Conservation (phyloP, 2,888 invertebrate genomes). For the Melanophora roralis region DNA sequence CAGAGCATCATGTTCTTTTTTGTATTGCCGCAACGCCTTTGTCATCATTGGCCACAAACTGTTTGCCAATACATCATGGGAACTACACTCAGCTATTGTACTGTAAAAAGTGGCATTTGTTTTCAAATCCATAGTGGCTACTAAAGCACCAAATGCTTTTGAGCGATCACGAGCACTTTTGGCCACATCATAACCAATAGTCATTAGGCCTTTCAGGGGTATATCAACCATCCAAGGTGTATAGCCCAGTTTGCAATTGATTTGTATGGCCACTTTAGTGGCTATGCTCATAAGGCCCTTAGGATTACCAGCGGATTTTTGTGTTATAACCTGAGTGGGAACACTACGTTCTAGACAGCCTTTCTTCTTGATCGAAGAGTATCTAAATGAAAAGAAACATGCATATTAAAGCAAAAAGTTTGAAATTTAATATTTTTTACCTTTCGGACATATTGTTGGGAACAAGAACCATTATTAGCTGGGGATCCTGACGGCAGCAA, state of each 20-base stretch:
- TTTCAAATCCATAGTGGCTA: slow-evolving; percentile 83
- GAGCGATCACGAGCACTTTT: slow-evolving; percentile 85
- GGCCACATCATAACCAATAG: slow-evolving; percentile 92
- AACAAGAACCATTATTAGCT: slow-evolving; percentile 84
- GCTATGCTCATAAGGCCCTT: slow-evolving; percentile 85
- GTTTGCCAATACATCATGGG: slow-evolving; percentile 86
- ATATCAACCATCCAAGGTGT: slow-evolving; percentile 90
- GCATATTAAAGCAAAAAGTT: background rate
- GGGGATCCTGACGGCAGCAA: slow-evolving; percentile 80
- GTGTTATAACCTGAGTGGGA: slow-evolving; percentile 81
- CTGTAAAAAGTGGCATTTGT: slow-evolving; percentile 84
- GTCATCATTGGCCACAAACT: slow-evolving; percentile 83
- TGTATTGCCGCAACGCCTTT: slow-evolving; percentile 74
- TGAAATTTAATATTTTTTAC: slow-evolving; percentile 61
- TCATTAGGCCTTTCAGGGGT: slow-evolving; percentile 85
- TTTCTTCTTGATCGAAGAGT: slow-evolving; percentile 92
- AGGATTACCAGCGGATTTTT: slow-evolving; percentile 69
- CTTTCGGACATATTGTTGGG: slow-evolving; percentile 85
- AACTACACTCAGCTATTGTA: slow-evolving; percentile 84
- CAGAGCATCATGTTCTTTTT: slow-evolving; percentile 73
- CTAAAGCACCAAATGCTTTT: slow-evolving; percentile 86
- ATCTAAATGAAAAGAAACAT: slow-evolving; percentile 74
- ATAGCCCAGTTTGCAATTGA: slow-evolving; percentile 95
- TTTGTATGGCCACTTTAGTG: slow-evolving; percentile 94
- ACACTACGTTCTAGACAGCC: slow-evolving; percentile 86